Evolutionary conservation across 2,888 invertebrate species (phyloP).

Genomic region (Phalangium opilio): DNA sequence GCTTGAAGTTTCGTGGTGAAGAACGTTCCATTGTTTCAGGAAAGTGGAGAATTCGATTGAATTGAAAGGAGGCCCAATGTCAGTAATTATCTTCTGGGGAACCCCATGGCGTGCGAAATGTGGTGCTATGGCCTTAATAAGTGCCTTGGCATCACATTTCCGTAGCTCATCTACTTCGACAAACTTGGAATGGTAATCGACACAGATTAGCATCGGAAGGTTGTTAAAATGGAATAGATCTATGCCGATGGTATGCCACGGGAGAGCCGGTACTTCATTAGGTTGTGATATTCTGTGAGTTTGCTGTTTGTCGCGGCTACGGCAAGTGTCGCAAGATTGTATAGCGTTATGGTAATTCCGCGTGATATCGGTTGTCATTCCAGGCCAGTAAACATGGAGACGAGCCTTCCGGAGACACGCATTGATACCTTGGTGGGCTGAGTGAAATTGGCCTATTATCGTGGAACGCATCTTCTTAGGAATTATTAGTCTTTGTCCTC

Average conservation of each 20-base stretch:
- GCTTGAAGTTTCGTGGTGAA: background rate
- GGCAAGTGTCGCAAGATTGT: background rate
- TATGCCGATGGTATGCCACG: constrained; percentile 2
- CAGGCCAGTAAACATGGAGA: constrained; percentile 5
- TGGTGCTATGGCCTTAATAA: constrained; percentile 5
- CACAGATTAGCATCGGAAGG: background rate
- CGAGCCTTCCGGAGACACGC: constrained; percentile 4
- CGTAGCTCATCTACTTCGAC: too few species aligned
- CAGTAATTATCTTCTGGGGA: background rate
- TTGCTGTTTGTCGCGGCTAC: constrained; percentile 2
- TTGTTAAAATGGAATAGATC: constrained; percentile 1
- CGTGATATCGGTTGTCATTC: background rate
- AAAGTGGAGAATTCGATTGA: background rate
- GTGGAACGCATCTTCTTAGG: background rate
- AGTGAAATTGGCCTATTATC: too few species aligned
- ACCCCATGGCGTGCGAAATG: constrained; percentile 3
- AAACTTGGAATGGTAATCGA: constrained; percentile 6
- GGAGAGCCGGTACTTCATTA: constrained; percentile 1
- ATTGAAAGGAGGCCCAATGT: constrained; percentile 3
- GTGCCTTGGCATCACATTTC: too few species aligned
- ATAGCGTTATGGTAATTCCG: too few species aligned
- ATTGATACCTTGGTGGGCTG: too few species aligned
- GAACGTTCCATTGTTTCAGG: background rate
- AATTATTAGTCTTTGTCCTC: constrained; percentile 2
- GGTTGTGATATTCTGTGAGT: background rate